Evolutionary conservation across 1,140 invertebrate species (phyloP).

Genomic region (Drosophila lowei): DNA sequence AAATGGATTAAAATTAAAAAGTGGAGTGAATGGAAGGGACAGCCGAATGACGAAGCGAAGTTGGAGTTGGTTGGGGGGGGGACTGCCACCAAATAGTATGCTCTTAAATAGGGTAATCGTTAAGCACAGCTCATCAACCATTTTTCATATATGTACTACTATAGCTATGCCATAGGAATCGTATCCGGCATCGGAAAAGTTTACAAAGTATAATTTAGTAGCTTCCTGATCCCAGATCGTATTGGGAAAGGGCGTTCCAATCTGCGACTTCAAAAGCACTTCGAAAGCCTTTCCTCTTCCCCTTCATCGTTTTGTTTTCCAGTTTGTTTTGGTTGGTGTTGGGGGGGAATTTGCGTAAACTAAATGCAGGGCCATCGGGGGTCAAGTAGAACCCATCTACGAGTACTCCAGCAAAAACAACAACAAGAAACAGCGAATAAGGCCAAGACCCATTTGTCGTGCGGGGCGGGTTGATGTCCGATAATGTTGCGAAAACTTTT

Average conservation of each 20-base stretch:
- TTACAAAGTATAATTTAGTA: too few species aligned
- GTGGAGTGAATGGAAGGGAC: neutral
- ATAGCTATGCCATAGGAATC: too few species aligned
- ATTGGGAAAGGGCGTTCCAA: too few species aligned
- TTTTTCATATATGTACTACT: too few species aligned
- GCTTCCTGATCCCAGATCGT: too few species aligned
- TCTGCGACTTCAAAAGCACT: too few species aligned
- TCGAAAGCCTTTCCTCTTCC: constrained; percentile 6
- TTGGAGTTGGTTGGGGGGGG: too few species aligned
- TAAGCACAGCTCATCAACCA: too few species aligned
- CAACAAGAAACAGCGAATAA: constrained; percentile 26
- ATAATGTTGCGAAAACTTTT: constrained; percentile 66
- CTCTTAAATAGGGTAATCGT: too few species aligned
- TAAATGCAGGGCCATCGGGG: constrained; percentile 55
- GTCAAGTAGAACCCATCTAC: constrained; percentile 67
- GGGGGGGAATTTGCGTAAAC: constrained; percentile 55
- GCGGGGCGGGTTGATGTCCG: constrained; percentile 63
- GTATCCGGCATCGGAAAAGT: too few species aligned
- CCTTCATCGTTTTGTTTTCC: constrained; percentile 10
- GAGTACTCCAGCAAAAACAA: constrained; percentile 23
- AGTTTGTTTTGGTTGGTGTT: constrained; percentile 7
- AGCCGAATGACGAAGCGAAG: neutral
- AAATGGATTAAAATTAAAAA: neutral
- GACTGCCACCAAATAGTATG: too few species aligned
- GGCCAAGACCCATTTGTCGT: constrained; percentile 29